Evolutionary conservation across 2,797 vertebrate species (phyloP).

Genomic region (Glossophaga mutica): DNA sequence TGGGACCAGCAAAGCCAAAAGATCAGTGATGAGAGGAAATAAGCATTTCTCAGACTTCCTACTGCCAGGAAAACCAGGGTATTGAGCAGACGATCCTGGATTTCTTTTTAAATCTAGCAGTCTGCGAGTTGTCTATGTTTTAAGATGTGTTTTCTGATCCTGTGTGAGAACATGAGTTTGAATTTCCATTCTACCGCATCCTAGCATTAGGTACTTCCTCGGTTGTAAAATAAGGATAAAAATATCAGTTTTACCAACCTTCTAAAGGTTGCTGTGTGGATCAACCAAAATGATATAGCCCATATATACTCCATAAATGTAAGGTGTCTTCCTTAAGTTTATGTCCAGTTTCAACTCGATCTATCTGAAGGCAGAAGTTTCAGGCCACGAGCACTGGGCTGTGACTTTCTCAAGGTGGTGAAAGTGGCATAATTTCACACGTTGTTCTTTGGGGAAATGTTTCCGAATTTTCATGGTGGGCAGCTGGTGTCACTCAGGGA

Average conservation of each 20-base stretch:
- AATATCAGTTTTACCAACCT: not conserved
- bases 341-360: not conserved
- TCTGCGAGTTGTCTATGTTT: not conserved
- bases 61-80: not conserved
- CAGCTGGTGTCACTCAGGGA: constrained; percentile 30
- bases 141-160: not conserved
- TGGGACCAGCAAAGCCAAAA: not conserved
- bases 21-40: not conserved
- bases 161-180: not conserved
- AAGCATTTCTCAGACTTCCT: not conserved
- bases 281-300: not conserved
- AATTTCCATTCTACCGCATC: not conserved
- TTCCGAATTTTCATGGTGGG: constrained; percentile 17
- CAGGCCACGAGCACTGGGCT: not conserved
- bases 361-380: not conserved
- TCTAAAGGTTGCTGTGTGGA: not conserved
- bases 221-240: not conserved
- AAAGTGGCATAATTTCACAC: constrained; percentile 35
- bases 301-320: not conserved
- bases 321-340: not conserved
- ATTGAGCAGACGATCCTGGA: not conserved
- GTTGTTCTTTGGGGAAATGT: not conserved
- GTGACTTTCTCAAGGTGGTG: not conserved
- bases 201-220: not conserved
- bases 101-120: not conserved